A percentile compares a stretch with the other conserved stretches of the same genome.
Conservation (phyloP, 2,113 vertebrate genomes). For the Lepus europaeus region DNA sequence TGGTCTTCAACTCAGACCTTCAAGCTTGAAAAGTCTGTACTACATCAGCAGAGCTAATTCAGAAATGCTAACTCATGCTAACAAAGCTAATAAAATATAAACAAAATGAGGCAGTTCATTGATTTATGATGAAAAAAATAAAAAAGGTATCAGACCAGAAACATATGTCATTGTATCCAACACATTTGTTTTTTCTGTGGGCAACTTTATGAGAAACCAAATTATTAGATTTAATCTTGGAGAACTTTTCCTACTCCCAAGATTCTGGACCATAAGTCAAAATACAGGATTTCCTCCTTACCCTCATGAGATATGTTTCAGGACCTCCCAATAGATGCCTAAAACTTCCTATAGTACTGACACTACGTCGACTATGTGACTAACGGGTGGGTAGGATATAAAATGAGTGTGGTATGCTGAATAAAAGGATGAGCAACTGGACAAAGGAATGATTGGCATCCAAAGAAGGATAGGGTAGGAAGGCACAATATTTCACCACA, state of each 20-base stretch:
- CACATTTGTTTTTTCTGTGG: background rate
- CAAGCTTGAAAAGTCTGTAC: background rate
- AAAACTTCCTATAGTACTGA: too few relatives aligned
- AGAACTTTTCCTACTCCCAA: background rate
- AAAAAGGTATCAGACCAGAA: background rate
- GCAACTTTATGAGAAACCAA: conserved; percentile 17
- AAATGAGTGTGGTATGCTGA: too few relatives aligned
- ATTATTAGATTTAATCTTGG: background rate
- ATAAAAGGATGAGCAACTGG: too few relatives aligned
- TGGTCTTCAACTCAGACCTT: background rate
- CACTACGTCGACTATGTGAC: too few relatives aligned
- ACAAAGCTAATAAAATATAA: background rate
- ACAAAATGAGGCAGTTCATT: background rate
- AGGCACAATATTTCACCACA: too few relatives aligned
- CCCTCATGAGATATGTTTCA: too few relatives aligned
- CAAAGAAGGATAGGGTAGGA: too few relatives aligned
- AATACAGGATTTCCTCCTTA: background rate
- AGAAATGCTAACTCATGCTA: background rate
- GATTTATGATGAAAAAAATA: background rate
- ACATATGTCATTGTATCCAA: background rate
- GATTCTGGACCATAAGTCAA: background rate
- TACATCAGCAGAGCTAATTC: background rate
- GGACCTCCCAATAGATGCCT: too few relatives aligned
- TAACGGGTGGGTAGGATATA: too few relatives aligned
- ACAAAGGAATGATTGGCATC: too few relatives aligned